Percentiles rank a stretch among this genome's conserved stretches.
phyloP scores from a whole-genome alignment of 2,113 vertebrate genomes.

The Istiophorus platypterus region DNA sequence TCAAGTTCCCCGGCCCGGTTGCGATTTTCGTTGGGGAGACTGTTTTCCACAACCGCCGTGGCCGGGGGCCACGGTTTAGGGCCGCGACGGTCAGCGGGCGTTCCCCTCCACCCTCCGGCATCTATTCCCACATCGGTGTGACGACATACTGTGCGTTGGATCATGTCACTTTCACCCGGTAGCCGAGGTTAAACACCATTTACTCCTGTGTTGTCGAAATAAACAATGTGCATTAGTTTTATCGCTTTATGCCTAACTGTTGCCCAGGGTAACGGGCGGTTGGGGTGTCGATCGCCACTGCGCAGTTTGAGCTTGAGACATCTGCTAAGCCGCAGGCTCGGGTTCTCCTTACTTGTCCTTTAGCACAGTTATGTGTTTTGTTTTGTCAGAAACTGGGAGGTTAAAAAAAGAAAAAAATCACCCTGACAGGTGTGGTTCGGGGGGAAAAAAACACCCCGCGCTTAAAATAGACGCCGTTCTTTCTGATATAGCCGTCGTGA shows the following conservation, averaged over 20 bases:
- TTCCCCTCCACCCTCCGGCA: background rate
- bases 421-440: background rate
- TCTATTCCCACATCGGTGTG: background rate
- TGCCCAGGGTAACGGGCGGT: slow-evolving; percentile 16
- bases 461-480: slow-evolving; percentile 12
- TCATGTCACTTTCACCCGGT: background rate
- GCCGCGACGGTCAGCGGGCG: background rate
- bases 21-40: background rate
- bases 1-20: background rate
- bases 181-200: background rate
- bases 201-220: background rate
- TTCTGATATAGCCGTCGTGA: slow-evolving; percentile 6
- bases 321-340: slow-evolving; percentile 29
- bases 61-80: no score
- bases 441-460: background rate
- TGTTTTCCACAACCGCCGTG: no score
- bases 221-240: background rate
- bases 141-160: background rate
- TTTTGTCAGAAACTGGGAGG: slow-evolving; percentile 55
- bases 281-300: slow-evolving; percentile 27
- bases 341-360: slow-evolving; percentile 57
- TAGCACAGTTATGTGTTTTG: slow-evolving; percentile 48
- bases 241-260: slow-evolving; percentile 29
- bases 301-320: slow-evolving; percentile 32
- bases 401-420: no score